These are phyloP conservation scores for Gallinago media DNA, from an alignment of 2,113 vertebrate species.

Conservation along the genomic window DNA sequence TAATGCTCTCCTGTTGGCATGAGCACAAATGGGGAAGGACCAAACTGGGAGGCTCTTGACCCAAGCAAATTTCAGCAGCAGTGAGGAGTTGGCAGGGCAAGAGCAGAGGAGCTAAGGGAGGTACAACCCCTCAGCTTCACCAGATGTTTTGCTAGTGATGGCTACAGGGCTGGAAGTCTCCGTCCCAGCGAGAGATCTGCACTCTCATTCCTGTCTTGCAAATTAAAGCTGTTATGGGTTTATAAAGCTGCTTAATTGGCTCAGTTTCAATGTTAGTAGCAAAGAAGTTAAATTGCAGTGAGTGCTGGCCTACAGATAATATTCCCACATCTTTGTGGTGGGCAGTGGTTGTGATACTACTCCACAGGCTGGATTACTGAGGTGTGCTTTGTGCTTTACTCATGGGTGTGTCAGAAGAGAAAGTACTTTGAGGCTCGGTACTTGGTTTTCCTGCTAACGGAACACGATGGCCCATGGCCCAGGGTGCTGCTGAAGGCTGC, in stretches of 20 bases:
- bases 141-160: background rate
- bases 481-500: background rate
- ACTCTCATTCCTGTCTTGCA: background rate
- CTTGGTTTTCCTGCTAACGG: background rate
- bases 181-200: background rate
- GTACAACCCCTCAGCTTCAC: background rate
- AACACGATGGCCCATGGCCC: background rate
- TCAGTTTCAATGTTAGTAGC: conserved; percentile 16
- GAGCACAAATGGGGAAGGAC: background rate
- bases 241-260: background rate
- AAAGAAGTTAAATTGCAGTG: background rate
- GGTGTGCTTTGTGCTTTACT: background rate
- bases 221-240: background rate
- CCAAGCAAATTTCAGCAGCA: background rate
- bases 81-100: background rate
- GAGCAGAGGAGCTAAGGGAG: background rate
- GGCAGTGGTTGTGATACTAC: background rate
- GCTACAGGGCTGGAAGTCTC: background rate
- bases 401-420: background rate
- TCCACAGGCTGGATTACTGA: background rate
- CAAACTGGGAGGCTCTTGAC: background rate
- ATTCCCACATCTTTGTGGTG: background rate
- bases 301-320: background rate
- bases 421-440: background rate
- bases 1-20: background rate